Conservation (phyloP, 2,113 vertebrate genomes). For the Falcunculus frontatus region DNA sequence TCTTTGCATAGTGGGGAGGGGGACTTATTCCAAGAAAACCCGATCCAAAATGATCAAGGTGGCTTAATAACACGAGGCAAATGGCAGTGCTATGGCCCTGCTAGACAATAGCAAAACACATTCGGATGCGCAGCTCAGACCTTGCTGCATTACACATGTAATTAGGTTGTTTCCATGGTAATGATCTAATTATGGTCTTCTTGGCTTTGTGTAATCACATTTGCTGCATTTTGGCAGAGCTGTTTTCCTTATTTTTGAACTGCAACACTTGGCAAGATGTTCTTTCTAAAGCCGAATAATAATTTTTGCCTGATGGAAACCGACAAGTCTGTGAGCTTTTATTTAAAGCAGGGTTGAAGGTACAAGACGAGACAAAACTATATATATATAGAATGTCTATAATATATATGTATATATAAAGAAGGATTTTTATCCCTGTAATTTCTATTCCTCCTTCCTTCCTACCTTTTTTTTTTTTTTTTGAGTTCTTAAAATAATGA, state of each 20-base stretch:
- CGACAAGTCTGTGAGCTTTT: conserved; percentile 58
- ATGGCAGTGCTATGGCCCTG: conserved; percentile 34
- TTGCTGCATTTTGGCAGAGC: conserved; percentile 78
- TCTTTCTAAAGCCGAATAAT: conserved; percentile 74
- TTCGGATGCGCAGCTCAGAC: conserved; percentile 66
- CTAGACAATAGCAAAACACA: conserved; percentile 74
- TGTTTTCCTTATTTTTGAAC: conserved; percentile 79
- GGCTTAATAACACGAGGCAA: conserved; percentile 47
- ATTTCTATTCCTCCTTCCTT: conserved; percentile 46
- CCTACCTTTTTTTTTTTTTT: not conserved
- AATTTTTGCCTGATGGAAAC: conserved; percentile 65
- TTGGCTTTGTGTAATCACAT: conserved; percentile 81
- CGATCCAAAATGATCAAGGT: conserved; percentile 51
- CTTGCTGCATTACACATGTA: conserved; percentile 78
- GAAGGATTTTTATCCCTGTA: conserved; percentile 38
- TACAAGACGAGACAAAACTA: conserved; percentile 41
- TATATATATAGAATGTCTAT: not conserved
- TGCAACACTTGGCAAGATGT: conserved; percentile 75
- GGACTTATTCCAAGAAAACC: conserved; percentile 18
- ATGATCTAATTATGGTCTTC: conserved; percentile 83
- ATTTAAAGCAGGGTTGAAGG: conserved; percentile 57
- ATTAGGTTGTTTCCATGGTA: conserved; percentile 86
- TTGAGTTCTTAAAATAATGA: not conserved
- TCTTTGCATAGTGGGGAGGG: not conserved
- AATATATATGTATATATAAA: conserved; percentile 28